Evolutionary conservation across 2,888 invertebrate species (phyloP), one percentile per base, ranked within the genome.

Genomic region (Heliconius sara): DNA sequence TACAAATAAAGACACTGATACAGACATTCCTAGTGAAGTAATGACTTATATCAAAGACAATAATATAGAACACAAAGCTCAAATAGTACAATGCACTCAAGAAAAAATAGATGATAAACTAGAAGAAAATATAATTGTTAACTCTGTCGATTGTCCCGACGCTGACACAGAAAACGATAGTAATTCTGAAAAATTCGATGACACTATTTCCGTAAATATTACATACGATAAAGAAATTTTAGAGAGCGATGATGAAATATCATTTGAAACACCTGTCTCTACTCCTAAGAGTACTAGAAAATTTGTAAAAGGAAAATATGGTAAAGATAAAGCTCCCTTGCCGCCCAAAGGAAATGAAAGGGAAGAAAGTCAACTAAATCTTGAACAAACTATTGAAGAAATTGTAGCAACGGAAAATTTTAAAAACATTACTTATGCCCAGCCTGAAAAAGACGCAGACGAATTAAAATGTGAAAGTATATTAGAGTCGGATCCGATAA

Each of bases 221-320:
- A 78, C 34, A 63, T 72, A 80, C 73, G 81, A 84, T 63, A 81
- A 82, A 76, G 84, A 85, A 84, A 92, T 93, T 22, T 90, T 88
- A 12, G 95, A 93, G 73, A 93, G 93, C 81, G 94, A 95, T 67
- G 93, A 94, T 70, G 95, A 95, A 87, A 92, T 92, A 5, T 95
- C 95, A 34, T 95, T 93, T 85, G 93, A 91, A 60, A 95, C 95
- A 19, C 95, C 95, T 12, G 93, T 92, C 80, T 89, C 92, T 85
- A 95, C 95, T 0, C 95, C 95, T 71, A 92, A 90, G 86, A 87
- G 83, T 82, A 91, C 89, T 86, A 89, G 90, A 87, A 94, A 93
- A 85, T 84, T 88, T 6, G 86, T 87, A 2, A 95, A 92, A 88
- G 95, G 94, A 30, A 95, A 92, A 89, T 94, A 95, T 83, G 95